Base-by-base conservation (phyloP, 2,888 invertebrate species). In the Tetropium fuscum region DNA sequence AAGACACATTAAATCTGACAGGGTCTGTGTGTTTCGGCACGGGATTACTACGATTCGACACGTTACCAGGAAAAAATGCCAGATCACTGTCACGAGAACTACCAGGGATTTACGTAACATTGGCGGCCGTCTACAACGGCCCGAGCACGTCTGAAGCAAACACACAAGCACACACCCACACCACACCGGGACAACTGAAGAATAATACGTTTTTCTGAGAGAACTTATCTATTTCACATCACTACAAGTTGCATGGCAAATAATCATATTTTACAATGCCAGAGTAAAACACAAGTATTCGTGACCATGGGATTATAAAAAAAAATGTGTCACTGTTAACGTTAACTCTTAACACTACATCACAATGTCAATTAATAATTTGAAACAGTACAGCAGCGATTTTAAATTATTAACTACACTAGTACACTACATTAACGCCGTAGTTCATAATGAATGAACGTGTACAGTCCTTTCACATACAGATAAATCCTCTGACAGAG, bases 381-480 rank as follows among this genome's bases (percentile, higher is more conserved):
- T 62, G 47, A 36, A 62, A 57, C 58, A 62, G 66, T 64, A 65
- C 60, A 65, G n/a, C 51, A 49, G 43, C 36, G 15, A 45, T 61
- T 60, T 38, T 25, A 25, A 51, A 51, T 48, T 48, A 54, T 53
- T 55, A 69, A 71, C 72, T 72, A 72, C 71, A 72, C 69, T 67
- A 68, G 55, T 64, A 66, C 73, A 72, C 72, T 70, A 72, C 66
- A 66, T 66, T 51, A 63, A 65, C 74, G 74, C 74, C 65, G 65
- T 67, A 63, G 61, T 68, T 69, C 57, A 51, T 58, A 58, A 54
- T 58, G 48, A 55, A 54, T 56, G 41, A 63, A 62, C 53, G 27
- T 13, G 16, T 71, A 74, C 75, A 77, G 78, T 75, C 70, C 76
- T 78, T 76, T 78, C 76, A 77, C 76, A 78, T 78, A 59, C 53